phyloP scores from a whole-genome alignment of 2,888 invertebrate species.

The Apodemia duryi region DNA sequence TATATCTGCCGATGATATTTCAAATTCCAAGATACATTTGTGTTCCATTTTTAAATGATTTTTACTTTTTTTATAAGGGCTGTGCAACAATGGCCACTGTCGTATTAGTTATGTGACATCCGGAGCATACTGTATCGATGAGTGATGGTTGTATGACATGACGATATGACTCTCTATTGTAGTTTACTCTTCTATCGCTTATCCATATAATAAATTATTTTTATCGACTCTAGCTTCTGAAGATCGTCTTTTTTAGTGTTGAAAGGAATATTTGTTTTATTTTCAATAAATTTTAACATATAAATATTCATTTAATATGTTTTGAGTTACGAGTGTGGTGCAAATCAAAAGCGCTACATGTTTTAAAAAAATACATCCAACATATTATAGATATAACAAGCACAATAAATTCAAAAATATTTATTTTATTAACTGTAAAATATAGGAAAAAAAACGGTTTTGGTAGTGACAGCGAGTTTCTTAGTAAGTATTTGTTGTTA shows the following conservation, averaged over 20 bases:
- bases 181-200: conserved; percentile 20
- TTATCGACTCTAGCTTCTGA: conserved; percentile 24
- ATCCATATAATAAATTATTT: conserved; percentile 29
- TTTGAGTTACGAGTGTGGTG: background rate
- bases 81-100: conserved; percentile 40
- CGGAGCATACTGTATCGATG: conserved; percentile 59
- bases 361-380: background rate
- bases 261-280: conserved; percentile 2
- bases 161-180: conserved; percentile 31
- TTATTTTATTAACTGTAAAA: too few species aligned
- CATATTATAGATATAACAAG: too few species aligned
- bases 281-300: background rate
- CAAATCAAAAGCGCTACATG: background rate
- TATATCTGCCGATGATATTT: conserved; percentile 74
- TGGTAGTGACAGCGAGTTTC: too few species aligned
- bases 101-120: conserved; percentile 67
- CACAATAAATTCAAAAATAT: too few species aligned
- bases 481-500: too few species aligned
- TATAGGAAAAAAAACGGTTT: too few species aligned
- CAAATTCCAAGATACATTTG: conserved; percentile 57
- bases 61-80: conserved; percentile 41
- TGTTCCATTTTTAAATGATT: conserved; percentile 52
- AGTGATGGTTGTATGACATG: conserved; percentile 51
- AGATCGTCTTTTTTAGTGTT: conserved; percentile 1
- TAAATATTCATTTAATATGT: background rate